Base-by-base conservation (phyloP, 2,113 vertebrate genomes). In the Athene cunicularia region DNA sequence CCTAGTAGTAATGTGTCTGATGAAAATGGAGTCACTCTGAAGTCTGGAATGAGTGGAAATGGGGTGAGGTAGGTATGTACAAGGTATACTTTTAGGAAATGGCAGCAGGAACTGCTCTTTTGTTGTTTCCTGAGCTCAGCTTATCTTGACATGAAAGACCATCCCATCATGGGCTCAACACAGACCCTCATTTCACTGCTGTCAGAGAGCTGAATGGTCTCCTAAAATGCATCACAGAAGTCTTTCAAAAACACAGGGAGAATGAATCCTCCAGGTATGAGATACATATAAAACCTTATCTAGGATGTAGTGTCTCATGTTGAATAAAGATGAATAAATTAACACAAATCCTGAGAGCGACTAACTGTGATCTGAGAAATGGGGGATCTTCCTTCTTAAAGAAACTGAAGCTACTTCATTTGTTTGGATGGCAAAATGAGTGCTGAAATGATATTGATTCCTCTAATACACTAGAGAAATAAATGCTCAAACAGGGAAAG, bases 141-240 rank as follows among this genome's bases (percentile, higher is more conserved):
- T 72, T 68, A 27, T 12, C 12, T 30, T 64, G 49, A 60, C 4
- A 2, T 30, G 32, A 72, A 76, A 24, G 67, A 8, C 33, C 37
- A 8, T 52, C 30, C 32, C 14, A 21, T 49, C 17, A 21, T 2
- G 9, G 33, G 15, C 39, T 80, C 35, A 52, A 28, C 28, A 70
- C 1, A 9, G 24, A 14, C 35, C 12, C 55, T 70, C 0, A 0
- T 47, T 70, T 10, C 20, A 17, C 11, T 66, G 13, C 23, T 85
- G 28, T 43, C 28, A 85, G 52, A 73, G 52, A 74, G 2, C 55
- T 80, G 49, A 43, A 52, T 49, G 27, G 3, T 39, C 4, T 92
- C 32, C 14, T 28, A 41, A 12, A 52, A 37, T 13, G 7, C 59
- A 59, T 49, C 14, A 41, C 11, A 56, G 6, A 56, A 56, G 71